Percentiles rank a stretch among this genome's conserved stretches.
Evolutionary conservation across 1,140 invertebrate genomes (phyloP).

Genomic region (Papilio aristodemus): DNA sequence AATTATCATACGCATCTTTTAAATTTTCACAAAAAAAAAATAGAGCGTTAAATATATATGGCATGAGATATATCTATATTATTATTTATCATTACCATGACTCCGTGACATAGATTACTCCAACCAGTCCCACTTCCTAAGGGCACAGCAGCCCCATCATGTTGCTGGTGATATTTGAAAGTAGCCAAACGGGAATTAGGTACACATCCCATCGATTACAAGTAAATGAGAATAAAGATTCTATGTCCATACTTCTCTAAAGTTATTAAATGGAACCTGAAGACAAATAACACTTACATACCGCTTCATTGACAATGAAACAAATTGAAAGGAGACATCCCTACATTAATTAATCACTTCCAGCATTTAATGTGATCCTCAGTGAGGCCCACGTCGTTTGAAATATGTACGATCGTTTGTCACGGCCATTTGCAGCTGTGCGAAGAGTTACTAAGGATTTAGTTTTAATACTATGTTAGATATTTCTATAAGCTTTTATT

Average conservation of each 20-base stretch:
- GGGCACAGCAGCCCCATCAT: too few relatives aligned
- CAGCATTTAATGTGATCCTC: background rate
- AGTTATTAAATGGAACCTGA: background rate
- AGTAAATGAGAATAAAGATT: background rate
- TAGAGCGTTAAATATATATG: too few relatives aligned
- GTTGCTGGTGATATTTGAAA: too few relatives aligned
- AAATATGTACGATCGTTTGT: background rate
- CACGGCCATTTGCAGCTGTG: conserved; percentile 10
- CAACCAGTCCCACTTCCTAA: too few relatives aligned
- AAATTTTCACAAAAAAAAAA: too few relatives aligned
- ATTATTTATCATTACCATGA: too few relatives aligned
- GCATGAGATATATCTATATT: too few relatives aligned
- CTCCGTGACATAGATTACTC: too few relatives aligned
- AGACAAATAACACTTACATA: background rate
- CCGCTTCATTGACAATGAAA: background rate
- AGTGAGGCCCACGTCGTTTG: conserved; percentile 4
- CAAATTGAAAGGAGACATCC: background rate
- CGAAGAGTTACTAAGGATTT: background rate
- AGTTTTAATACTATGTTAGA: background rate
- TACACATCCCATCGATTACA: too few relatives aligned
- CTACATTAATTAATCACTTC: background rate
- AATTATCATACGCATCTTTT: too few relatives aligned
- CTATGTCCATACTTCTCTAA: background rate
- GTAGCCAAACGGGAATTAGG: too few relatives aligned
- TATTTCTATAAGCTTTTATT: background rate